Evolutionary conservation across 2,113 vertebrate species (phyloP).

Genomic region (Tupaia chinensis): DNA sequence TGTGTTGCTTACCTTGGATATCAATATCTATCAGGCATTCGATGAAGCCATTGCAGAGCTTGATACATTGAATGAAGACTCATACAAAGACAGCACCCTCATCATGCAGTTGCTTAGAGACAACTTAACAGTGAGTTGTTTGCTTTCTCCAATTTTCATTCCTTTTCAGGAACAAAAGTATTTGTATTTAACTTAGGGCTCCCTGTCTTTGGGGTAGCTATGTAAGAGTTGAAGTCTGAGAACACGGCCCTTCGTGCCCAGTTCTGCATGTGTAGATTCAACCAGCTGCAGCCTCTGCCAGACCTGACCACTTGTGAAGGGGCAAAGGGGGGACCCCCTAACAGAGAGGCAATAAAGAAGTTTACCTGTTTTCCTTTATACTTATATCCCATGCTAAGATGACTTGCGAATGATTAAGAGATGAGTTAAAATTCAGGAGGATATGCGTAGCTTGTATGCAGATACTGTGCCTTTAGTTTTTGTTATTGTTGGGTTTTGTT

Average conservation of each 20-base stretch:
- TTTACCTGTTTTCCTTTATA: no score
- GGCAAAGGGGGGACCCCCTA: no score
- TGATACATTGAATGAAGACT: conserved; percentile 97
- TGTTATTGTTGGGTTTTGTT: no score
- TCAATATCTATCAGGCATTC: conserved; percentile 91
- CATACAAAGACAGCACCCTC: conserved; percentile 99
- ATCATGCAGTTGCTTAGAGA: conserved; percentile 99
- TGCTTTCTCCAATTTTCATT: not conserved
- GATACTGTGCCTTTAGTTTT: no score
- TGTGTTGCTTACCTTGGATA: not conserved
- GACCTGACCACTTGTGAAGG: no score
- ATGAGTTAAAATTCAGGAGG: no score
- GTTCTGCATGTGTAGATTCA: no score
- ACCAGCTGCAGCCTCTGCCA: no score
- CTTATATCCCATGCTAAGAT: no score
- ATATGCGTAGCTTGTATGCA: no score
- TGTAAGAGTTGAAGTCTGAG: not conserved
- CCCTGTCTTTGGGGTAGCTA: not conserved
- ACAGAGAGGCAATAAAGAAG: no score
- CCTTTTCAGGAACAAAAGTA: not conserved
- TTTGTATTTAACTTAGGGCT: not conserved
- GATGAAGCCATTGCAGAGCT: conserved; percentile 97
- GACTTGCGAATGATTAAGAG: no score
- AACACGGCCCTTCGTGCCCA: not conserved
- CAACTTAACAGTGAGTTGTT: conserved; percentile 97